Base-by-base conservation (phyloP, 2,888 invertebrate genomes). In the Shargacucullia verbasci region DNA sequence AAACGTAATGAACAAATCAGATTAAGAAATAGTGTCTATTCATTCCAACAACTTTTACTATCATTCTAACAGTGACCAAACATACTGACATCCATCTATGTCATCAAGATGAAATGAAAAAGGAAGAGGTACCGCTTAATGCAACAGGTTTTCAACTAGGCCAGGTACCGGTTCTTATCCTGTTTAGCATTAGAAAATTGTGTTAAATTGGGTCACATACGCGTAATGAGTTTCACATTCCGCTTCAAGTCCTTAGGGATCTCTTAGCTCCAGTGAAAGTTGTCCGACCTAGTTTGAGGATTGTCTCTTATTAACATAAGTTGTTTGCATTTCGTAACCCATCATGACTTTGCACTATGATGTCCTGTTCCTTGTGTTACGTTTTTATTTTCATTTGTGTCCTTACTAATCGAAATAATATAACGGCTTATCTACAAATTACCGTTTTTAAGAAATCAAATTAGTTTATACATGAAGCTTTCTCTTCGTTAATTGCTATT, bases 201-300 rank as follows among this genome's bases (percentile, higher is more conserved):
- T 66, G 47, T 52, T 46, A 54, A 84, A 84, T 82, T 83, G 70
- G 87, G 87, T 85, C 85, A 79, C 74, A 78, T 73, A 73, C 64
- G 66, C 73, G 62, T 85, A 85, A 83, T 82, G 77, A 83, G 79
- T 62, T 71, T 75, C 76, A 78, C 76, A 82, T 81, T 79, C 76
- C 71, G 68, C 70, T 70, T 65, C 70, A 73, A 65, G 76, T 82
- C 85, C 78, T 68, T 61, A 59, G 81, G 82, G 87, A 84, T 66
- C 29, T 63, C 55, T 55, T 53, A 55, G 63, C 73, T 71, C 71
- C 72, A 63, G 79, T 73, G 85, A 83, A 85, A 86, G 83, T 74
- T 59, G 50, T 29, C 37, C 25, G 72, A 48, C 43, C 70, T 60
- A 68, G 67, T 70, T 77, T 61, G 64, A 29, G 50, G 49, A 75